Conservation (phyloP, 2,797 vertebrate genomes). For the Fistularia commersonii region DNA sequence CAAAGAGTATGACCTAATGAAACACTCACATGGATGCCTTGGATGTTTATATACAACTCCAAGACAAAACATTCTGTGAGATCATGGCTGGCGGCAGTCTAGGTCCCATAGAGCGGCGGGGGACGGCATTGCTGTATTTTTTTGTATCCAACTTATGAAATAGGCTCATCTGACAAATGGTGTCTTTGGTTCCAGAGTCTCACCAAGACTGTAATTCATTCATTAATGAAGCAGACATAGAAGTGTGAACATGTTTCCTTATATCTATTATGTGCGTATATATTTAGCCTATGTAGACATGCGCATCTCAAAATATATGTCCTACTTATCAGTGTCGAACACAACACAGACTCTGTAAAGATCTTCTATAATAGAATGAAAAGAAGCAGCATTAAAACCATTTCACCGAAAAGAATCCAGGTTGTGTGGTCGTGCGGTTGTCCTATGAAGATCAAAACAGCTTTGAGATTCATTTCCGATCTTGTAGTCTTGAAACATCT, state of each 20-base stretch:
- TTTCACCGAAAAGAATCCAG: constrained; percentile 35
- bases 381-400: constrained; percentile 25
- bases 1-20: constrained; percentile 33
- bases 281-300: constrained; percentile 25
- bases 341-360: too few species aligned
- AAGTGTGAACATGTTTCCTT: constrained; percentile 4
- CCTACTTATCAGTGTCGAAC: too few species aligned
- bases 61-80: too few species aligned
- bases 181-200: constrained; percentile 31
- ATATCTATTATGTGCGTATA: constrained; percentile 14
- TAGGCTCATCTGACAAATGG: constrained; percentile 39
- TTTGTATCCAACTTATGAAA: constrained; percentile 54
- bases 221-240: constrained; percentile 52
- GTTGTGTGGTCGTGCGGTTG: constrained; percentile 14
- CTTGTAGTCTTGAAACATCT: constrained; percentile 30
- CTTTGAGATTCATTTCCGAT: constrained; percentile 37
- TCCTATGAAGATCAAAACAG: constrained; percentile 39
- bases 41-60: background rate
- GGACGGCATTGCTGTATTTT: constrained; percentile 23
- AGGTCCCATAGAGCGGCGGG: too few species aligned
- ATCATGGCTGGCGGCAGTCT: too few species aligned
- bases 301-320: constrained; percentile 25
- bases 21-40: constrained; percentile 16
- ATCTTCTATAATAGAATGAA: constrained; percentile 7
- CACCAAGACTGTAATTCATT: constrained; percentile 44